phyloP scores from a whole-genome alignment of 2,797 vertebrate genomes.

The Brachyrhaphis roseni region DNA sequence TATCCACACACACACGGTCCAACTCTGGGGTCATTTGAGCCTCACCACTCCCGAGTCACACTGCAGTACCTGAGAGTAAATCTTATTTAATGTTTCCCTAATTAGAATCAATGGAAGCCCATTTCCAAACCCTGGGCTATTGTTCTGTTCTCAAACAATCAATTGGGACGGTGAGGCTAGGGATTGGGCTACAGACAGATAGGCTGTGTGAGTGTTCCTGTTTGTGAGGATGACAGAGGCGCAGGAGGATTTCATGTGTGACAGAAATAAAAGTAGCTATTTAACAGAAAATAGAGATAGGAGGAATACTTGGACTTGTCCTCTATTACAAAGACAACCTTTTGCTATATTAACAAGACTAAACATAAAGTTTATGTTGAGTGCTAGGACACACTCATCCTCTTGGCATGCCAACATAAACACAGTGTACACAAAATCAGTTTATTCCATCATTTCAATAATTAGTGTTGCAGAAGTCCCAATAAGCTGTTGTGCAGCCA shows the following conservation, averaged over 20 bases:
- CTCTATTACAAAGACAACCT: slow-evolving; percentile 1
- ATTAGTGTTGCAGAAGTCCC: slow-evolving; percentile 69
- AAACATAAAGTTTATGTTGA: slow-evolving; percentile 4
- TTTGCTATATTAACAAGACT: not conserved
- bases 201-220: slow-evolving; percentile 47
- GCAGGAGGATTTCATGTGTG: slow-evolving; percentile 39
- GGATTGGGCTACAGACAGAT: slow-evolving; percentile 68
- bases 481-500: slow-evolving; percentile 75
- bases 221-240: slow-evolving; percentile 57
- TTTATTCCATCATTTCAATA: slow-evolving; percentile 73
- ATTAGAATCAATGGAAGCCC: slow-evolving; percentile 99
- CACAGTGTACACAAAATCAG: slow-evolving; percentile 17
- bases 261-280: slow-evolving; percentile 23
- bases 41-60: slow-evolving; percentile 73
- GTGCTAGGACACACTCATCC: slow-evolving; percentile 10
- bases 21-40: slow-evolving; percentile 63
- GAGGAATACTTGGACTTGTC: slow-evolving; percentile 1
- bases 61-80: slow-evolving; percentile 89
- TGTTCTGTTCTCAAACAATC: slow-evolving; percentile 86
- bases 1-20: slow-evolving; percentile 54
- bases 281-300: not conserved
- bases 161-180: slow-evolving; percentile 79
- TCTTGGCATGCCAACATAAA: slow-evolving; percentile 30
- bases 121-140: slow-evolving; percentile 88
- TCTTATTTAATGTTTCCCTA: slow-evolving; percentile 98